These are phyloP conservation scores for Mormyrus lacerda DNA, from an alignment of 2,113 vertebrate species.

Conservation along the genomic window DNA sequence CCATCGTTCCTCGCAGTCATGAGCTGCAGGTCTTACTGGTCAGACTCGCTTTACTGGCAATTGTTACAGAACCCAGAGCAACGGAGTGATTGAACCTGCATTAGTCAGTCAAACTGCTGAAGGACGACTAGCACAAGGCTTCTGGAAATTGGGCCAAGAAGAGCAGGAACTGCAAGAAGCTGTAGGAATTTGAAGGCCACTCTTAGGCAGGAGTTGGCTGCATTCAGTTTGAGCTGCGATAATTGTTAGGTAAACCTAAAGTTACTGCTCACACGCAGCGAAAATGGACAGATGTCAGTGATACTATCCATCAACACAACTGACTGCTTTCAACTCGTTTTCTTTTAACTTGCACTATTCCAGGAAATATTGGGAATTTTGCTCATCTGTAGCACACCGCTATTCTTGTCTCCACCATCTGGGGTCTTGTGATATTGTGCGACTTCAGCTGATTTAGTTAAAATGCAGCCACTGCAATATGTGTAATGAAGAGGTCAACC, in stretches of 20 bases:
- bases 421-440: conserved; percentile 4
- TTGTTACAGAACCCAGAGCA: neutral
- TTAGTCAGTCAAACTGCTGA: neutral
- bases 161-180: neutral
- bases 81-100: neutral
- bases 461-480: conserved; percentile 19
- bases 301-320: neutral
- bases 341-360: neutral
- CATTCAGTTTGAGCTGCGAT: neutral
- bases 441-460: neutral
- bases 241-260: neutral
- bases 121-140: neutral
- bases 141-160: neutral
- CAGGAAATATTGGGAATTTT: neutral
- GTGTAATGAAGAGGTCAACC: conserved; percentile 1
- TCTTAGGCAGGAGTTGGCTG: neutral
- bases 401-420: neutral
- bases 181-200: neutral
- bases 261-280: neutral
- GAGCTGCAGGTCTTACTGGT: neutral
- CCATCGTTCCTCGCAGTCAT: neutral
- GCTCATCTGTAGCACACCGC: neutral
- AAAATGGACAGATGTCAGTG: neutral
- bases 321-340: neutral
- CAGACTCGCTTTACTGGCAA: neutral